Conservation (phyloP, 2,797 vertebrate species). For the Sphenodon punctatus region DNA sequence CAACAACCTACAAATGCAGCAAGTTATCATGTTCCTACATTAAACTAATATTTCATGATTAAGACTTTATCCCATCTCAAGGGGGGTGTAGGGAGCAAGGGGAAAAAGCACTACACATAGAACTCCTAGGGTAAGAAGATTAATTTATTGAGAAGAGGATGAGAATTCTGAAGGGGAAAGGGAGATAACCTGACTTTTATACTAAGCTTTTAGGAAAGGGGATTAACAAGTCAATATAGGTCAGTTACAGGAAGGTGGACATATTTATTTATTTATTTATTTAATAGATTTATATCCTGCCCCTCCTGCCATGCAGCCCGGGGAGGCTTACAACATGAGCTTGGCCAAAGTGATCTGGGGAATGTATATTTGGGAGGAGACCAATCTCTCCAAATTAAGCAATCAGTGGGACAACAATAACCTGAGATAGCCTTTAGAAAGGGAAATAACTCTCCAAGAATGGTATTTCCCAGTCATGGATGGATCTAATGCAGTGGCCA, state of each 20-base stretch:
- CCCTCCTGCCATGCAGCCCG: no score
- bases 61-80: not conserved
- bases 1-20: not conserved
- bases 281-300: no score
- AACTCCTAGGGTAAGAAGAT: not conserved
- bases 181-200: not conserved
- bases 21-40: not conserved
- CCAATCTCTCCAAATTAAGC: no score
- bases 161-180: not conserved
- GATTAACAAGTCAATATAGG: not conserved
- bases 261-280: no score
- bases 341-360: no score
- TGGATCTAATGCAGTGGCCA: no score
- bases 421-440: no score
- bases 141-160: not conserved
- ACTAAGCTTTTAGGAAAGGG: constrained; percentile 7
- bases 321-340: no score
- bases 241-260: not conserved
- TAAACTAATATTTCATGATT: not conserved
- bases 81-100: not conserved
- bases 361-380: no score
- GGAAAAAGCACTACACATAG: not conserved
- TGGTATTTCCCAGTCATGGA: no score
- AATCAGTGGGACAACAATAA: no score
- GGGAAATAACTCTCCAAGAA: no score